These are phyloP conservation scores for Tenodera sinensis DNA, from an alignment of 2,888 invertebrate genomes.

Conservation along the genomic window DNA sequence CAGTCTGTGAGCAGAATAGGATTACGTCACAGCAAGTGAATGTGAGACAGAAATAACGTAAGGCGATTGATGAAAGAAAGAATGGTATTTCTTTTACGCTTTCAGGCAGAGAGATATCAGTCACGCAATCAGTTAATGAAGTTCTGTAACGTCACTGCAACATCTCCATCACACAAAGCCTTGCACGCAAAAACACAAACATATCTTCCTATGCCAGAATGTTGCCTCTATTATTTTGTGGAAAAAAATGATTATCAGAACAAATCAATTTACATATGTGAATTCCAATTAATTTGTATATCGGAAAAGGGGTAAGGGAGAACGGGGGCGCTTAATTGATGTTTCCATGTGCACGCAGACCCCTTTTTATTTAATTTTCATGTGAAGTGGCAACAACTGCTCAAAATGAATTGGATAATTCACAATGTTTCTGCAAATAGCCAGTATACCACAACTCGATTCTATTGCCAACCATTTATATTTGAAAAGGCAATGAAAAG, in stretches of 20 bases:
- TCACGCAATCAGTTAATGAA: neutral
- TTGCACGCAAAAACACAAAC: neutral
- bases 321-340: neutral
- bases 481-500: neutral
- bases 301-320: neutral
- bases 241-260: neutral
- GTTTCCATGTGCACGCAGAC: neutral
- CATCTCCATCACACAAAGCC: neutral
- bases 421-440: neutral
- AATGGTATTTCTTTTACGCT: no score
- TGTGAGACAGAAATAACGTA: no score
- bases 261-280: neutral
- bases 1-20: no score
- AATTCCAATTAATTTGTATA: neutral
- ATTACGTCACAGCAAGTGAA: no score
- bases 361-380: neutral
- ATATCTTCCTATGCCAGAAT: neutral
- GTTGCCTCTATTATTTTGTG: neutral
- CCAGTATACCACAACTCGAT: neutral
- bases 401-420: neutral
- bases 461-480: neutral
- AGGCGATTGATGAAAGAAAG: no score
- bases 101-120: no score
- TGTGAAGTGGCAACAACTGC: neutral
- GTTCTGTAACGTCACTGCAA: neutral